These are phyloP conservation scores for Brachionus asplanchnoidis DNA, from an alignment of 1,140 invertebrate species.

Conservation along the genomic window DNA sequence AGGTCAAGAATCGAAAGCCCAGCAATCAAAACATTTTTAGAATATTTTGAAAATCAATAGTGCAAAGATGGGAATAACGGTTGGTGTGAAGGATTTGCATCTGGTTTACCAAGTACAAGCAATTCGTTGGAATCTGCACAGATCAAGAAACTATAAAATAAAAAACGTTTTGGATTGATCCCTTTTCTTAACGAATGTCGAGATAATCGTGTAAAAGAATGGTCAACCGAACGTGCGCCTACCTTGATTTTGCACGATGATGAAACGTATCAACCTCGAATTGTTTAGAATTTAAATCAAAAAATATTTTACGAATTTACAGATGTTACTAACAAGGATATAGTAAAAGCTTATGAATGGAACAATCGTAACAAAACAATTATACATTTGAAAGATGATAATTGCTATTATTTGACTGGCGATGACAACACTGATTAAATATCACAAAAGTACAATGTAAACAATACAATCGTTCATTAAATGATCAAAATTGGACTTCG, in stretches of 20 bases:
- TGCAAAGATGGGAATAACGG: no score
- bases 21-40: no score
- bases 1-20: not conserved
- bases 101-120: no score
- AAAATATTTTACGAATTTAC: constrained; percentile 19
- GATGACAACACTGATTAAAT: no score
- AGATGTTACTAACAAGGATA: not conserved
- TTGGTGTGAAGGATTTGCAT: no score
- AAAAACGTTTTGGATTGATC: constrained; percentile 4
- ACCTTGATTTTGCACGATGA: not conserved
- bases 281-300: constrained; percentile 9
- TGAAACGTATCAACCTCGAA: not conserved
- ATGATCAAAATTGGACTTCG: not conserved
- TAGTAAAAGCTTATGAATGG: constrained; percentile 18
- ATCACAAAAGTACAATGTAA: no score
- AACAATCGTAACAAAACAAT: not conserved
- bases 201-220: constrained; percentile 8
- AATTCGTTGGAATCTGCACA: no score
- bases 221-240: not conserved
- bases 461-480: constrained; percentile 2
- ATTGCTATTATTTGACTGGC: no score
- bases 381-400: no score
- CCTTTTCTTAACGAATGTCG: constrained; percentile 16
- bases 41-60: no score
- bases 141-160: not conserved